Evolutionary conservation across 1,140 invertebrate species (phyloP), one percentile per base, ranked within the genome.

Genomic region (Sinonovacula constricta): DNA sequence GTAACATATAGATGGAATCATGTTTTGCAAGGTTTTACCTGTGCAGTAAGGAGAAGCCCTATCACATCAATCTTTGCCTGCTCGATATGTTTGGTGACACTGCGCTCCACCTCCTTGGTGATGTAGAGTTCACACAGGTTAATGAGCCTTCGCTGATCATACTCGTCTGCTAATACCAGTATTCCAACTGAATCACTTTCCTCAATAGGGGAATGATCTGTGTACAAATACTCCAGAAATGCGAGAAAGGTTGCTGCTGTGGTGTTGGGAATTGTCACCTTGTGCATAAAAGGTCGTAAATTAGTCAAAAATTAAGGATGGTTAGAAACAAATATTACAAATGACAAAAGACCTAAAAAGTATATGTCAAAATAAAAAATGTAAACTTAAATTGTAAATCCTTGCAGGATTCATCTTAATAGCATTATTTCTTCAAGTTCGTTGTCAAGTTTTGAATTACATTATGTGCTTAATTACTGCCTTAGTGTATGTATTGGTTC

Each of bases 81-180:
- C 65, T 89, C 84, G 36, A 90, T 90, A 24, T 82, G 81, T 77
- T 87, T 84, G 2, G 56, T 67, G 28, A 85, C 85, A 31, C 62
- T 79, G 59, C 79, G 80, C 26, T 90, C 88, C 0, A 90, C 87
- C 71, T 88, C 87, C 76, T 89, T 90, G 7, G 85, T 88, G 24
- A 88, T 86, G 67, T 90, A 89, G n/a, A 89, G 76, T 75, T 90
- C 88, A 81, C 88, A 88, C 45, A 90, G 67, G 65, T 87, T 87
- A 18, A 85, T 65, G 0, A 90, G 79, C 26, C 88, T 76, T n/a
- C 74, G 66, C 53, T 83, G 77, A 49, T 80, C 71, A 71, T 90
- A 89, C 81, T 88, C 83, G 66, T 90, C 86, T 10, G 88, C 85
- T 2, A 88, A 60, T 5, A 84, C 66, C 45, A 90, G 28, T 5